Base-by-base conservation (phyloP, 1,140 invertebrate genomes). In the Pomacea maculata region DNA sequence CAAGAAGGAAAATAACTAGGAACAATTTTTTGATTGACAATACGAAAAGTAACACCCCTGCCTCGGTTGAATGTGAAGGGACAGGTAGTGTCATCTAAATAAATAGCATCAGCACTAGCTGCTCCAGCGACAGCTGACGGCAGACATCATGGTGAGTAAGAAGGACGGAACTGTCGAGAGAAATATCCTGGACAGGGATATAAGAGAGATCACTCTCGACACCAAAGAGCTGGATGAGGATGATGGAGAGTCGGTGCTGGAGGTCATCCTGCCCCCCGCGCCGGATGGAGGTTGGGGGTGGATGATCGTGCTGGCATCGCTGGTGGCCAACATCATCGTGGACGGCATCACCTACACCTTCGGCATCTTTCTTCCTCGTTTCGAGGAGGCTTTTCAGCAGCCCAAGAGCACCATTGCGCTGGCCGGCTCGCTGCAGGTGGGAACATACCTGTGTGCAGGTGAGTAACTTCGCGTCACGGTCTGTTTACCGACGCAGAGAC, bases 321-420 rank as follows among this genome's bases (percentile, higher is more conserved):
- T 98, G 86, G 93, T 97, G 91, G 95, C 97, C 75, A 97, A 97
- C 89, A 92, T 98, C 45, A 97, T 98, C 83, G 96, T 96, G n/a
- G 97, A 99, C 90, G 97, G 97, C 34, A 95, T 98, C 15, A 96
- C 96, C 61, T 98, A 98, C 88, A 97, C 96, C 1, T 98, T 98
- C 91, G 97, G 97, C 0, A 92, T 98, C 0, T 93, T 98, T 17
- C 96, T 96, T 86, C 95, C 96, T 0, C 95, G 98, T 86, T 96
- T 99, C 87, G 91, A 97, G 17, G 92, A 95, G 8, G 95, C 96
- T 86, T 99, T 98, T 88, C 92, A 94, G 19, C 95, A 95, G 65
- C 93, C 93, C 0, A 96, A 96, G 85, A 94, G 95, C 45, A 96
- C 96, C 88, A 97, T 97, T 0, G 95, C 97, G 0, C 96, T 96